Evolutionary conservation across 2,113 vertebrate genomes (phyloP).

Genomic region (Gallinago undulata): DNA sequence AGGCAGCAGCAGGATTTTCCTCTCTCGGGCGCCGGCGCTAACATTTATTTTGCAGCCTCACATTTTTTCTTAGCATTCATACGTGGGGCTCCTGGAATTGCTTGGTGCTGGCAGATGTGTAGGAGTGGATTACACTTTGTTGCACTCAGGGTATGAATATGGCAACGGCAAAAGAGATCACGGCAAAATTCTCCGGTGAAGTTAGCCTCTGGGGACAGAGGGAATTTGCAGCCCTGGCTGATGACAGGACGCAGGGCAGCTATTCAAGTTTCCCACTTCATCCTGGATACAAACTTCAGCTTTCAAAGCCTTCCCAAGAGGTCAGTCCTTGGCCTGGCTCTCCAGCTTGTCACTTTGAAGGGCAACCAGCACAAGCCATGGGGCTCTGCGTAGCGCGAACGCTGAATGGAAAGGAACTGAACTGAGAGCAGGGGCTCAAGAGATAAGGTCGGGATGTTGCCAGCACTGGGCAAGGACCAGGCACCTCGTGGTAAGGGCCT

Average conservation of each 20-base stretch:
- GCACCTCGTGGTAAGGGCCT: background rate
- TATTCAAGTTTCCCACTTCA: conserved; percentile 63
- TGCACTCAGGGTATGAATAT: background rate
- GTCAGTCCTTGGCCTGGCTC: conserved; percentile 24
- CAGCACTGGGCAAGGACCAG: background rate
- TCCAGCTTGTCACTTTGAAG: background rate
- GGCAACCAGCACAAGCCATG: background rate
- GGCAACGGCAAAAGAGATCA: background rate
- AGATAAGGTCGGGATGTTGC: background rate
- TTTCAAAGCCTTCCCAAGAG: conserved; percentile 52
- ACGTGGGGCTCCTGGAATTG: background rate
- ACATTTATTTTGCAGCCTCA: background rate
- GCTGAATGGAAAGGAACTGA: background rate
- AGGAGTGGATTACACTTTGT: background rate
- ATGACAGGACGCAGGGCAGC: conserved; percentile 14
- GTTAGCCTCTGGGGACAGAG: background rate
- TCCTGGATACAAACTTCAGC: conserved; percentile 36
- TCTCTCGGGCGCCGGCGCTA: background rate
- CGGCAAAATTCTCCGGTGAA: background rate
- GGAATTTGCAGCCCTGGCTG: conserved; percentile 41
- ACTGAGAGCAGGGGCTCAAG: accelerated
- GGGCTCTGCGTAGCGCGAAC: background rate
- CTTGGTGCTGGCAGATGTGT: background rate
- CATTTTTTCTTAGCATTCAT: background rate
- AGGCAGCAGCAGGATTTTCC: background rate